Evolutionary conservation across 1,140 invertebrate genomes (phyloP), one percentile per base, ranked within the genome.

Genomic region (Macrotrachela quadricornifera): DNA sequence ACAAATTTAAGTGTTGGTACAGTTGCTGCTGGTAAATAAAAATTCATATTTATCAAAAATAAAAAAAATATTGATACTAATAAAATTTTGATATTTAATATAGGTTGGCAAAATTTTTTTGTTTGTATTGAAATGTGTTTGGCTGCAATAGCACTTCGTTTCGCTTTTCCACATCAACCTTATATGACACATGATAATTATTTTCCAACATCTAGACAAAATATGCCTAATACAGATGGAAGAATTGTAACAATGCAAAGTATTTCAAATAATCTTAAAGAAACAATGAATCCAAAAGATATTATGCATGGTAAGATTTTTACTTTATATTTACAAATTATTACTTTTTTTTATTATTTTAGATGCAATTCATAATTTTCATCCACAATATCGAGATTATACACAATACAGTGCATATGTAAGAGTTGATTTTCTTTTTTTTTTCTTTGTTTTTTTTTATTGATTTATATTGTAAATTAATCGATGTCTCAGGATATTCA

Each of bases 281-380:
- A 99, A 79, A 97, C 92, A 8, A 97, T 99, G 85, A 99, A 99
- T 75, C 92, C 92, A 43, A 86, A 92, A 71, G 92, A 97, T 72
- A 96, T 97, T 65, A 95, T 99, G 90, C 94, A 90, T 63, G 21
- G 21, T 30, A 4, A 4, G 21, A 4, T 30, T 30, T 30, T 2
- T 30, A 30, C 2, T 30, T 30, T n/a, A 2, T 30, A 4, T 30
- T 8, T 30, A 30, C 8, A 30, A 4, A 4, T 30, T 8, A 30
- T 30, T 30, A 4, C 2, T 30, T 30, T 8, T 4, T 30, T 30
- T 8, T 4, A 4, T 30, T 30, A 30, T 30, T 30, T 30, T 30
- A 30, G 92, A 99, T 74, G 92, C 92, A 64, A 95, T 99, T 69
- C 92, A 99, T 73, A 99, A 99, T 74, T 99, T 97, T 77, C 92